phyloP scores from a whole-genome alignment of 2,888 invertebrate species.

The Blera fallax region DNA sequence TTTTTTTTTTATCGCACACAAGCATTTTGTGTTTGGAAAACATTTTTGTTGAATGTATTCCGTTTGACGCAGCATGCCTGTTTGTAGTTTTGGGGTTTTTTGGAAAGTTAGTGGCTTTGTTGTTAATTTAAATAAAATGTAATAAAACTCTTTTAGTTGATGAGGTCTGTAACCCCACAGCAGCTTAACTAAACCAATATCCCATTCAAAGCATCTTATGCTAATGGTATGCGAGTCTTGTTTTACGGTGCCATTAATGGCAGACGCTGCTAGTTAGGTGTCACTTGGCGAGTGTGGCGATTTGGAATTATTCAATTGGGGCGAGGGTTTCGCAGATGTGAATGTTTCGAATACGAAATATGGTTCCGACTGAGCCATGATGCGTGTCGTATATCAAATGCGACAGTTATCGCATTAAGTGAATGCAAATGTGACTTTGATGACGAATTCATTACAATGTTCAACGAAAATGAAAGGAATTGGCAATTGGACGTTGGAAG shows the following conservation, averaged over 20 bases:
- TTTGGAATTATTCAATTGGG: conserved; percentile 5
- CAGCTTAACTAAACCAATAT: neutral
- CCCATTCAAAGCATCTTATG: neutral
- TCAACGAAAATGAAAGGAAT: neutral
- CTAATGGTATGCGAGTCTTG: conserved; percentile 22
- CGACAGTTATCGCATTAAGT: neutral
- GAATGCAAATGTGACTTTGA: conserved; percentile 20
- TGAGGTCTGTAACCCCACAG: neutral
- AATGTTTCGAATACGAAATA: conserved; percentile 23
- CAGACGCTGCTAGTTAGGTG: conserved; percentile 24
- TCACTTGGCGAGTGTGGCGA: conserved; percentile 12
- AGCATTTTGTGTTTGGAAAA: conserved; percentile 1
- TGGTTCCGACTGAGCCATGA: neutral
- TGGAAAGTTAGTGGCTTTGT: neutral
- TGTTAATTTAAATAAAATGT: conserved; percentile 4
- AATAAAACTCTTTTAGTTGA: neutral
- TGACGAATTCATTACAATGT: conserved; percentile 9
- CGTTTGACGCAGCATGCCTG: conserved; percentile 18
- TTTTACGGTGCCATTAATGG: conserved; percentile 16
- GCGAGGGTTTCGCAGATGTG: neutral
- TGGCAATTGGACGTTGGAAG: neutral
- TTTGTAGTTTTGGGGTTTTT: conserved; percentile 3
- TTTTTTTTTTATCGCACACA: neutral
- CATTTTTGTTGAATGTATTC: conserved; percentile 28
- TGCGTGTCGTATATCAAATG: neutral